Base-by-base conservation (phyloP, 1,140 invertebrate species). In the Pogonognathellus flavescens region DNA sequence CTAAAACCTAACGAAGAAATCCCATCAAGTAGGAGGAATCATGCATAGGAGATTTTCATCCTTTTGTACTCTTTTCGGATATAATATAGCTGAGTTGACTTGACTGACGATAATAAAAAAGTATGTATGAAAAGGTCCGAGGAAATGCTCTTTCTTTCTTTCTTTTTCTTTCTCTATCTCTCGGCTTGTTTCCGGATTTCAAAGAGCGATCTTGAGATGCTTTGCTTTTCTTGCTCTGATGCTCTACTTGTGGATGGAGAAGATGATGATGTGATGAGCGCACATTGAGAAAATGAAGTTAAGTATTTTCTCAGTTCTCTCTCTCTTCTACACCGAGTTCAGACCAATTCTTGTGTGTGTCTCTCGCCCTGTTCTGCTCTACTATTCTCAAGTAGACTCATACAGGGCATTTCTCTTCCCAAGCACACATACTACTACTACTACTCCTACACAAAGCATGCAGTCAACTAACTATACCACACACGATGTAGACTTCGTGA, bases 21-120 rank as follows among this genome's bases (percentile, higher is more conserved):
- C 80, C 55, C 80, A 82, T 82, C 57, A 62, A 60, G 81, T 82
- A 62, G 57, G 59, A 82, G 81, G 57, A 82, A 82, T 59, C 81
- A 62, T 60, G 81, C 81, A 62, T 81, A 81, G 57, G 59, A 82
- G 81, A 82, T 82, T 82, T 82, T 82, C 81, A 82, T 82, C 81
- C 81, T 82, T 82, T 82, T 82, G 81, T 82, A 31, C 81, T 82
- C 31, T 82, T 82, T 62, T 82, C 59, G 53, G 55, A 59, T 82
- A 82, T 49, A 82, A 82, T 82, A 82, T 82, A 82, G 50, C 53
- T 81, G 50, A 81, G 50, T 81, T 80, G 49, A 20, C 52, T 80
- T 53, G 20, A 57, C 53, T 53, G 50, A 81, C 80, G 80, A 81
- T 81, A 81, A 81, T 81, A 81, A 81, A 81, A 81, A 81, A 55